These are phyloP conservation scores for Sebastes oblongus DNA, from an alignment of 2,797 vertebrate genomes.

Conservation along the genomic window DNA sequence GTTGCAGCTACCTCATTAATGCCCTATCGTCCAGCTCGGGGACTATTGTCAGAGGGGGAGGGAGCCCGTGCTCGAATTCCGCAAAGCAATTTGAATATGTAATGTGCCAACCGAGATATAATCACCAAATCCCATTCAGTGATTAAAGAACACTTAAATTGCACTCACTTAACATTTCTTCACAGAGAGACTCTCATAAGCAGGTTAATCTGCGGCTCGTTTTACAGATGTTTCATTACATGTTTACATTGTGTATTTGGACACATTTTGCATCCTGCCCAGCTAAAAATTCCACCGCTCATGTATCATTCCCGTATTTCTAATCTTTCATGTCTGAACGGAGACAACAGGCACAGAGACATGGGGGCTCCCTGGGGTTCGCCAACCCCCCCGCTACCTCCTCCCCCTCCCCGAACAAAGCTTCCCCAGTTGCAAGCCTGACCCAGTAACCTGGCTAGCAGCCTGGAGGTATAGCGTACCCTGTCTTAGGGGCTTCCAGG, in stretches of 20 bases:
- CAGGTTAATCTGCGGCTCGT: constrained; percentile 46
- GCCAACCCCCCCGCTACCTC: constrained; percentile 56
- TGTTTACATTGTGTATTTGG: constrained; percentile 28
- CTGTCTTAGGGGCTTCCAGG: constrained; percentile 63
- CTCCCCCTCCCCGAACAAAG: constrained; percentile 77
- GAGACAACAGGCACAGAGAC: constrained; percentile 76
- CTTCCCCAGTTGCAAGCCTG: constrained; percentile 80
- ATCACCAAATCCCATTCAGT: constrained; percentile 78
- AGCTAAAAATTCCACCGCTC: constrained; percentile 42
- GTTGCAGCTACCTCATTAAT: constrained; percentile 83
- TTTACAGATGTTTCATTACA: constrained; percentile 32
- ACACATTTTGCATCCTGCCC: not conserved
- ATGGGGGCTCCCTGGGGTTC: constrained; percentile 73
- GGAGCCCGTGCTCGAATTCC: constrained; percentile 69
- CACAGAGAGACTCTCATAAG: constrained; percentile 34
- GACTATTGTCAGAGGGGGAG: constrained; percentile 75
- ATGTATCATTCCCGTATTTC: constrained; percentile 52
- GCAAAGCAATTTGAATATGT: constrained; percentile 84
- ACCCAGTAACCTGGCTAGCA: constrained; percentile 84
- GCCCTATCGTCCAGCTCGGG: constrained; percentile 75
- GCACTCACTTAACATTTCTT: constrained; percentile 67
- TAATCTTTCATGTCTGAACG: constrained; percentile 75
- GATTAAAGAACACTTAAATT: constrained; percentile 78
- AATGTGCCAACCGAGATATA: constrained; percentile 78
- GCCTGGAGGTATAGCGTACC: constrained; percentile 75